Evolutionary conservation across 2,888 invertebrate genomes (phyloP).

Genomic region (Pomacea canaliculata): DNA sequence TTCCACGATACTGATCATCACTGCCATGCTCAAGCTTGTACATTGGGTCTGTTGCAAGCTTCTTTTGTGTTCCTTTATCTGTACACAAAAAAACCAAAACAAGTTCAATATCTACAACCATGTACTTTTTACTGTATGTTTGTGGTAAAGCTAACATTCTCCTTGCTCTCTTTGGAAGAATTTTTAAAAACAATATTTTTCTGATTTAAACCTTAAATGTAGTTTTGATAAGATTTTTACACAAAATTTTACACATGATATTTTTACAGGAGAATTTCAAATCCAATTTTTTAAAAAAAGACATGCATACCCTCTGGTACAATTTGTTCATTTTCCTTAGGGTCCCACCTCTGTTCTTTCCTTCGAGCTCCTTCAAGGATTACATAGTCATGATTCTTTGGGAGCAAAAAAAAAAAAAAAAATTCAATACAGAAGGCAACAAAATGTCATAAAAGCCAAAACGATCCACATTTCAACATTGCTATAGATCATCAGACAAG

Average conservation of each 20-base stretch:
- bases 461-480: too few species aligned
- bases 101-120: not conserved
- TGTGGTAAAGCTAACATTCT: too few species aligned
- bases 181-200: too few species aligned
- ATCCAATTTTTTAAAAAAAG: not conserved
- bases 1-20: conserved; percentile 75
- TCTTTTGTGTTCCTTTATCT: conserved; percentile 85
- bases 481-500: too few species aligned
- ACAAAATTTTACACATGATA: too few species aligned
- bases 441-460: too few species aligned
- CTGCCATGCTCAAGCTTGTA: conserved; percentile 94
- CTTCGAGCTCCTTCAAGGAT: conserved; percentile 94
- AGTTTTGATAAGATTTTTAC: too few species aligned
- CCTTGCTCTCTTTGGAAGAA: too few species aligned
- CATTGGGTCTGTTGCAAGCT: conserved; percentile 97
- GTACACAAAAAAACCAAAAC: conserved; percentile 29
- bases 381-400: conserved; percentile 93
- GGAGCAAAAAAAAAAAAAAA: not conserved
- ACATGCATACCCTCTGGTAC: conserved; percentile 68
- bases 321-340: conserved; percentile 90
- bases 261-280: too few species aligned
- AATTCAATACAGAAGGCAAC: not conserved
- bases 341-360: conserved; percentile 99
- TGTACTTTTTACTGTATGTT: too few species aligned
- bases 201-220: too few species aligned